Evolutionary conservation across 2,888 invertebrate genomes (phyloP).

Genomic region (Phaedon cochleariae): DNA sequence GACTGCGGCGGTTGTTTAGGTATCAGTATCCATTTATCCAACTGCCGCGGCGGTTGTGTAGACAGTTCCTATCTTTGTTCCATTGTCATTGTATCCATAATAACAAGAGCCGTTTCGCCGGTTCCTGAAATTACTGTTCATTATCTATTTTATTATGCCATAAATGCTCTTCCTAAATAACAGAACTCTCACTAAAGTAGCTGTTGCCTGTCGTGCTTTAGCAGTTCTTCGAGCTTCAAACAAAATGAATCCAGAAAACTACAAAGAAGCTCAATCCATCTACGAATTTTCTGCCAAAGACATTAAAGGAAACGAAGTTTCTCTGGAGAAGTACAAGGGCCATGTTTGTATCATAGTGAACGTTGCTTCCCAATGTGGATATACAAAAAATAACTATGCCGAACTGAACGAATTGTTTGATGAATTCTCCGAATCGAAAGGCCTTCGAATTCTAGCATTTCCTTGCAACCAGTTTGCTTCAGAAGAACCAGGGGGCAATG

Average conservation of each 20-base stretch:
- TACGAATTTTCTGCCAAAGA: slow-evolving; percentile 84
- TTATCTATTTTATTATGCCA: neutral
- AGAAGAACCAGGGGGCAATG: slow-evolving; percentile 72
- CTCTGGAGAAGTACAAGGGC: slow-evolving; percentile 80
- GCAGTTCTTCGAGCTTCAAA: slow-evolving; percentile 16
- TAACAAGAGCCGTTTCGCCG: too few species aligned
- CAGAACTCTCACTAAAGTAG: slow-evolving; percentile 30
- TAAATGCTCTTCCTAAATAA: slow-evolving; percentile 36
- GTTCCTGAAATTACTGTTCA: neutral
- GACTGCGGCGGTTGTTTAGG: too few species aligned
- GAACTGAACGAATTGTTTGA: slow-evolving; percentile 81
- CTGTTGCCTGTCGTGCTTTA: slow-evolving; percentile 30
- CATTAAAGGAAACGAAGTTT: slow-evolving; percentile 83
- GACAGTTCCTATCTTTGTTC: too few species aligned
- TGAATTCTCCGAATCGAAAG: slow-evolving; percentile 75
- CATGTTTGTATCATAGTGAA: slow-evolving; percentile 87
- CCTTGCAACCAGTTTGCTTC: slow-evolving; percentile 88
- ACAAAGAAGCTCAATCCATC: slow-evolving; percentile 75
- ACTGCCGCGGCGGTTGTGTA: too few species aligned
- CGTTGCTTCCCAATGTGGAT: slow-evolving; percentile 88
- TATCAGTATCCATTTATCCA: too few species aligned
- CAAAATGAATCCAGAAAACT: slow-evolving; percentile 61
- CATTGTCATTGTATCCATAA: too few species aligned
- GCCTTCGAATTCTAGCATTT: slow-evolving; percentile 81
- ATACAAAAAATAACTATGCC: slow-evolving; percentile 83